Evolutionary conservation across 2,797 vertebrate genomes (phyloP).

Genomic region (Uromys caudimaculatus): DNA sequence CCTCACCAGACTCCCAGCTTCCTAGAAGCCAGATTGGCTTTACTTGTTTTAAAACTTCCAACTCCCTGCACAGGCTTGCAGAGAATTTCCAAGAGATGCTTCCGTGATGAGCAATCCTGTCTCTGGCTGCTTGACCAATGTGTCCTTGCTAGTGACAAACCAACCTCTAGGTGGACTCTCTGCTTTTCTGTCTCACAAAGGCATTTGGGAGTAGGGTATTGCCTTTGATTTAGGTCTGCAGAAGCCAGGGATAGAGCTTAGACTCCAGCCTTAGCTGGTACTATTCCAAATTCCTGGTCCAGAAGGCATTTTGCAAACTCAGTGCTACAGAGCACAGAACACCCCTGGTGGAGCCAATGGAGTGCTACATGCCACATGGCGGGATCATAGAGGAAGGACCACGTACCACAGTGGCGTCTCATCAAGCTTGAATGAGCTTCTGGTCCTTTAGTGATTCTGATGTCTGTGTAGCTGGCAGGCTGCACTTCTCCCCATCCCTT

Average conservation of each 20-base stretch:
- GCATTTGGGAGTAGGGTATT: not conserved
- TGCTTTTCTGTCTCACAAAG: not conserved
- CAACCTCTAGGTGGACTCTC: not conserved
- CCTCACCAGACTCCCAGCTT: not conserved
- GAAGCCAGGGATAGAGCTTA: not conserved
- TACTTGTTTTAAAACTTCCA: not conserved
- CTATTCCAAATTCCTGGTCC: slow-evolving; percentile 19
- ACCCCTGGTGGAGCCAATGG: not conserved
- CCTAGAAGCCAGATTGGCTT: not conserved
- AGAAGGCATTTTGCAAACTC: not conserved
- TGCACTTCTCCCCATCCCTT: not conserved
- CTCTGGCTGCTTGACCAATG: not conserved
- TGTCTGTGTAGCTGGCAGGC: not conserved
- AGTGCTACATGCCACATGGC: not conserved
- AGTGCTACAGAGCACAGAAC: not conserved
- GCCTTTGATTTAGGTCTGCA: not conserved
- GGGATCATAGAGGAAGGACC: not conserved
- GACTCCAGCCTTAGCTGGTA: not conserved
- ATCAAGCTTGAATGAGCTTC: not conserved
- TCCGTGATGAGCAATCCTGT: not conserved
- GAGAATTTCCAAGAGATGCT: not conserved
- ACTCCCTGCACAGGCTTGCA: not conserved
- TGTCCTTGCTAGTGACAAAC: not conserved
- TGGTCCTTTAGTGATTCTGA: not conserved
- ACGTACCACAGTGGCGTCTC: rapidly evolving